phyloP scores from a whole-genome alignment of 1,140 invertebrate genomes.

The Calliphora vicina region DNA sequence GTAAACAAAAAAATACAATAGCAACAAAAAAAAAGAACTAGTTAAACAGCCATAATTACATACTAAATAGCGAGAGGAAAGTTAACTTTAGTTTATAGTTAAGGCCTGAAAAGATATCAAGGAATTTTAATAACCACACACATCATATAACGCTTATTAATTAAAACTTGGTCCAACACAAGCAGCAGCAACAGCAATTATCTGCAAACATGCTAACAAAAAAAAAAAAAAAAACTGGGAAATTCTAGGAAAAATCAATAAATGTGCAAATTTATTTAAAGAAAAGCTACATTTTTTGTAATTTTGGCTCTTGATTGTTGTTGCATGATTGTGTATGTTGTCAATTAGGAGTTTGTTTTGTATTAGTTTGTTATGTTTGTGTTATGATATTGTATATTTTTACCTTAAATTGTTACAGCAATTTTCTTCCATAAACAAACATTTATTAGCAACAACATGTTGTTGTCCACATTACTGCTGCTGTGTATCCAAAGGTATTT shows the following conservation, averaged over 20 bases:
- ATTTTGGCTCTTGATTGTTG: not conserved
- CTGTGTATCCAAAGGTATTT: not conserved
- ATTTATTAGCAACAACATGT: conserved; percentile 8
- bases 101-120: not conserved
- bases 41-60: not conserved
- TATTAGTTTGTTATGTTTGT: not conserved
- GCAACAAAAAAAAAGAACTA: not conserved
- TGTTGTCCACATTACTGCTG: too few relatives aligned
- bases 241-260: not conserved
- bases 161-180: not conserved
- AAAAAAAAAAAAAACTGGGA: not conserved
- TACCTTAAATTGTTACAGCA: not conserved
- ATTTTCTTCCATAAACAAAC: conserved; percentile 15
- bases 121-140: conserved; percentile 30
- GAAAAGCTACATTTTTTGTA: not conserved
- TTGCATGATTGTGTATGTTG: too few relatives aligned
- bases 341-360: not conserved
- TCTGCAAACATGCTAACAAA: too few relatives aligned
- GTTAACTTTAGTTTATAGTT: too few relatives aligned
- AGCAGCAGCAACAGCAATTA: not conserved
- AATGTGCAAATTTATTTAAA: not conserved
- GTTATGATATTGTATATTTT: conserved; percentile 6
- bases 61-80: not conserved
- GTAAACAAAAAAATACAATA: not conserved
- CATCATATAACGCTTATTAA: conserved; percentile 28